Conservation (phyloP, 2,113 vertebrate species). For the Ivindomyrus marchei region DNA sequence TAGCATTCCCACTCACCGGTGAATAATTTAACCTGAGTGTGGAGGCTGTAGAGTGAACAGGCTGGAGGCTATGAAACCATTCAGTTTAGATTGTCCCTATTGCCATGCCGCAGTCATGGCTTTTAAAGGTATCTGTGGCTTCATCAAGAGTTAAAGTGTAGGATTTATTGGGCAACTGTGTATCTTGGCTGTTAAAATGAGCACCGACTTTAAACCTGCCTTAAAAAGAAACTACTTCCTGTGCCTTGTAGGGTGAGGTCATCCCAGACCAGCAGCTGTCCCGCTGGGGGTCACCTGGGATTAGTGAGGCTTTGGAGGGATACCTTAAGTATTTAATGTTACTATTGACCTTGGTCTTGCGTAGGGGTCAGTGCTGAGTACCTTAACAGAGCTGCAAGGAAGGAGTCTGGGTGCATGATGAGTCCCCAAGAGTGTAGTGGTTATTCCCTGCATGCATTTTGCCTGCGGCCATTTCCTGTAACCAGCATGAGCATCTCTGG, state of each 20-base stretch:
- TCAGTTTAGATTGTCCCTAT: not conserved
- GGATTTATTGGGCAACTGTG: not conserved
- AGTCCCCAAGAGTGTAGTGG: not conserved
- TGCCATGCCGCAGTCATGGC: not conserved
- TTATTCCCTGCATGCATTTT: not conserved
- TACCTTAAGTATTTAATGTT: not conserved
- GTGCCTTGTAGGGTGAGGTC: not conserved
- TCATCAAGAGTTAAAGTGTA: not conserved
- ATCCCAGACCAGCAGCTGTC: not conserved
- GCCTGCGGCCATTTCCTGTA: not conserved
- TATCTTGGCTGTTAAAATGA: not conserved
- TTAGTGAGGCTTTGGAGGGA: not conserved
- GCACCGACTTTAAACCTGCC: not conserved
- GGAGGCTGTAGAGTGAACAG: not conserved
- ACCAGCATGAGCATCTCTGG: not conserved
- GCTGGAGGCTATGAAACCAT: conserved; percentile 3
- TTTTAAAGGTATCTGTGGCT: not conserved
- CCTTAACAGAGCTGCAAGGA: not conserved
- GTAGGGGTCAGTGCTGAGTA: not conserved
- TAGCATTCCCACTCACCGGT: conserved; percentile 40
- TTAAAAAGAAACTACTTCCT: not conserved
- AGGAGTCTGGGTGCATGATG: not conserved
- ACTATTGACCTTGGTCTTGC: not conserved
- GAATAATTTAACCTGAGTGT: conserved; percentile 51
- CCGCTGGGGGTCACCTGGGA: not conserved